A percentile compares a stretch with the other conserved stretches of the same genome.
These are phyloP conservation scores for Aldrovandia affinis DNA, from an alignment of 2,797 vertebrate genomes.

Conservation along the genomic window DNA sequence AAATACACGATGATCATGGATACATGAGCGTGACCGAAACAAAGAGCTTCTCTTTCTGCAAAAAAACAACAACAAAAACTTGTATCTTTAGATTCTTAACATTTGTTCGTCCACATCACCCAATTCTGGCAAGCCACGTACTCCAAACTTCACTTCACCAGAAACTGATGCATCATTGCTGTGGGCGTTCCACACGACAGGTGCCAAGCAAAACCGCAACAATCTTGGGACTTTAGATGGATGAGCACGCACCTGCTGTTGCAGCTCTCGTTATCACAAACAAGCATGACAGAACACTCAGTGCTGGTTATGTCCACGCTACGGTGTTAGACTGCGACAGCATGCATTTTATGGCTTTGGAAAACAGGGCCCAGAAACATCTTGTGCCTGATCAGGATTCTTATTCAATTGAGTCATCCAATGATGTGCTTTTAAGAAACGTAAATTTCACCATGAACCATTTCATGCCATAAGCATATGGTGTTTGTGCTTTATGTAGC, in stretches of 20 bases:
- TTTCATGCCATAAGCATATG: neutral
- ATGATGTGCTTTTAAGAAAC: slow-evolving; percentile 24
- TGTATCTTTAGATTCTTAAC: neutral
- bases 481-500: neutral
- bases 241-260: slow-evolving; percentile 1
- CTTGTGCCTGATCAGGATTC: neutral
- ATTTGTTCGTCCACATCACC: neutral
- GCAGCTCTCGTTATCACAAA: slow-evolving; percentile 20
- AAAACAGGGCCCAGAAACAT: slow-evolving; percentile 22
- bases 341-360: neutral
- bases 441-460: slow-evolving; percentile 2
- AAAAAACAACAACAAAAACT: neutral
- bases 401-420: slow-evolving; percentile 3
- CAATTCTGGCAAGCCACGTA: neutral
- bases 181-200: slow-evolving; percentile 30
- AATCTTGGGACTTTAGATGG: slow-evolving; percentile 21
- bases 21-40: neutral
- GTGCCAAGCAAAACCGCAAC: slow-evolving; percentile 18
- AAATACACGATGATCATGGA: neutral
- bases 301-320: neutral
- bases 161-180: slow-evolving; percentile 12
- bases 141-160: neutral
- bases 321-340: neutral
- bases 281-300: slow-evolving; percentile 15
- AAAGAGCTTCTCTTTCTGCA: neutral